Conservation (phyloP, 1,140 invertebrate genomes). For the Drosophila parvula region DNA sequence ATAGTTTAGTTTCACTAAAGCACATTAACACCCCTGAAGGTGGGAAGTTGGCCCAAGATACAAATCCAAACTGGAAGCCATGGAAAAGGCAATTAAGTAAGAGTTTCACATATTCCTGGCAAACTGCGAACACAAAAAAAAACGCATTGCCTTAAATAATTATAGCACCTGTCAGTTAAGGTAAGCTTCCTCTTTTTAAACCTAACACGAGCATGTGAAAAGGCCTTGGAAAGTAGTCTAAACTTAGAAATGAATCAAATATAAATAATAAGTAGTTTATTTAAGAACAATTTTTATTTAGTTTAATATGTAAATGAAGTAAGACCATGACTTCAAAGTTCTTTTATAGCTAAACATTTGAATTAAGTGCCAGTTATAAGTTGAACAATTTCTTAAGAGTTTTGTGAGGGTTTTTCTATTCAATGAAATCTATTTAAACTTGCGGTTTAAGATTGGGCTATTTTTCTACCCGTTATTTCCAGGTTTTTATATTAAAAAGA, state of each 20-base stretch:
- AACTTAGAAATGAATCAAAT: neutral
- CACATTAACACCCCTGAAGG: neutral
- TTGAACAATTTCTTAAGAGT: no score
- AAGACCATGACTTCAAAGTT: no score
- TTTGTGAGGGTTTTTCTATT: no score
- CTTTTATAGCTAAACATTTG: no score
- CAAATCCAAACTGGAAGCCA: neutral
- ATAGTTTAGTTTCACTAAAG: neutral
- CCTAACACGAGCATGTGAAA: neutral
- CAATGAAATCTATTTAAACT: no score
- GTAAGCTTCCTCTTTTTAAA: neutral
- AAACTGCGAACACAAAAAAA: neutral
- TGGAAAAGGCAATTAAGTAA: neutral
- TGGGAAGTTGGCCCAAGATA: neutral
- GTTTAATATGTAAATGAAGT: no score
- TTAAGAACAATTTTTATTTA: neutral
- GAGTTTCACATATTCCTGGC: conserved; percentile 6
- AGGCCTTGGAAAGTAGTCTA: conserved; percentile 5
- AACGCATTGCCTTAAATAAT: neutral
- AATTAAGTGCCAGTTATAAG: no score
- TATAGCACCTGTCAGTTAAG: neutral
- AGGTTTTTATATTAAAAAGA: no score
- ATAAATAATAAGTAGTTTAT: neutral
- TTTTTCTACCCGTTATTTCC: no score
- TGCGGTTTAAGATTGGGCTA: no score